These are phyloP conservation scores for Ara ararauna DNA, from an alignment of 2,797 vertebrate genomes.

Conservation along the genomic window DNA sequence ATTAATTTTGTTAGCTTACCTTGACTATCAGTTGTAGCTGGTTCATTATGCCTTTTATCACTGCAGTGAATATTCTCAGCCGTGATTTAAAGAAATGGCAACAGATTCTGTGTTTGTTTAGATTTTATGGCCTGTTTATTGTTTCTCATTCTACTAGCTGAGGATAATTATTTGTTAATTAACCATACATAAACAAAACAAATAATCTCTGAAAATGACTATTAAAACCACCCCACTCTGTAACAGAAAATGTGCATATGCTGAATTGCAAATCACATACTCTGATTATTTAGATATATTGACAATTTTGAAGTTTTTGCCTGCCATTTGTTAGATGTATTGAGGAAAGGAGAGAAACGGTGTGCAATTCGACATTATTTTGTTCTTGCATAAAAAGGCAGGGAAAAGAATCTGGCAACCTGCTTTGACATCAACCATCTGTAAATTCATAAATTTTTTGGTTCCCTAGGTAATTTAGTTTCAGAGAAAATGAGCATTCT, in stretches of 20 bases:
- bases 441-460: conserved; percentile 65
- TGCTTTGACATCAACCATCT: conserved; percentile 63
- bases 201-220: conserved; percentile 44
- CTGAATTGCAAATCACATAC: conserved; percentile 4
- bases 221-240: conserved; percentile 38
- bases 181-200: conserved; percentile 66
- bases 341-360: background rate
- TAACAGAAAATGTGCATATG: conserved; percentile 21
- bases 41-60: conserved; percentile 6
- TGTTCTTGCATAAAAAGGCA: conserved; percentile 23
- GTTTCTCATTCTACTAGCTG: conserved; percentile 60
- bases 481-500: conserved; percentile 60
- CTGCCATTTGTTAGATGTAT: background rate
- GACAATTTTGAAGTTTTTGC: background rate
- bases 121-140: conserved; percentile 73
- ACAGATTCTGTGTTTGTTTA: conserved; percentile 62
- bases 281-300: conserved; percentile 15
- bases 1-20: background rate
- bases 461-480: conserved; percentile 52
- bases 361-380: conserved; percentile 11
- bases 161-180: conserved; percentile 78
- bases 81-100: conserved; percentile 48
- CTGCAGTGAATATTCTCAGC: conserved; percentile 48
- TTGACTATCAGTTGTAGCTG: background rate
- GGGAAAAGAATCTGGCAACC: conserved; percentile 51